Conservation (phyloP, 2,888 invertebrate species). For the Thyatira batis region DNA sequence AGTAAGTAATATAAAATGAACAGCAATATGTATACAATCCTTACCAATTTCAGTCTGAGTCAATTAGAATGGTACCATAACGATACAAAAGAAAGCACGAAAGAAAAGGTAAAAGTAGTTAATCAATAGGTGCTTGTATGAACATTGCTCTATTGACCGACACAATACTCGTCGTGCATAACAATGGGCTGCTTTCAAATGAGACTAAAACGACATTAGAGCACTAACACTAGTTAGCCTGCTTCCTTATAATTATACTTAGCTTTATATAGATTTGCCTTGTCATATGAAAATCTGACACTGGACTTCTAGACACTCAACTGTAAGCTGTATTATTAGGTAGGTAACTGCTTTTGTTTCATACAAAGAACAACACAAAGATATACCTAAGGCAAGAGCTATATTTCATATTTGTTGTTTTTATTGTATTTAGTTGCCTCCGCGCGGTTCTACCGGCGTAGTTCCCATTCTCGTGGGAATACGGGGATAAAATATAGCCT, state of each 20-base stretch:
- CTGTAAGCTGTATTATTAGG: too few species aligned
- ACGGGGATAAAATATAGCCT: too few species aligned
- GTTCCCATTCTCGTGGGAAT: too few species aligned
- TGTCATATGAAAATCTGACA: too few species aligned
- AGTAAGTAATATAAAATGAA: not conserved
- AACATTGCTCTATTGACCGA: not conserved
- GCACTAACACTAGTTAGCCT: not conserved
- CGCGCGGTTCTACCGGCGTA: too few species aligned
- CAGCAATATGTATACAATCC: not conserved
- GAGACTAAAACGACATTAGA: not conserved
- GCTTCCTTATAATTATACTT: not conserved
- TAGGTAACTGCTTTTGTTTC: too few species aligned
- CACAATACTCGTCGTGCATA: not conserved
- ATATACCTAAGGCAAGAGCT: too few species aligned
- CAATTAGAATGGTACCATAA: conserved; percentile 5
- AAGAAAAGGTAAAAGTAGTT: conserved; percentile 27
- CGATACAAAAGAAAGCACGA: conserved; percentile 29
- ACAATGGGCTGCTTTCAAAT: not conserved
- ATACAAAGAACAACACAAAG: too few species aligned
- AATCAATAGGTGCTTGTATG: conserved; percentile 10
- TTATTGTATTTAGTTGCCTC: too few species aligned
- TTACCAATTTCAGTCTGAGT: not conserved
- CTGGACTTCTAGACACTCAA: too few species aligned
- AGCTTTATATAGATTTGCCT: too few species aligned
- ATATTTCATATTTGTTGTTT: too few species aligned